Base-by-base conservation (phyloP, 2,113 vertebrate genomes). In the Ictidomys tridecemlineatus region DNA sequence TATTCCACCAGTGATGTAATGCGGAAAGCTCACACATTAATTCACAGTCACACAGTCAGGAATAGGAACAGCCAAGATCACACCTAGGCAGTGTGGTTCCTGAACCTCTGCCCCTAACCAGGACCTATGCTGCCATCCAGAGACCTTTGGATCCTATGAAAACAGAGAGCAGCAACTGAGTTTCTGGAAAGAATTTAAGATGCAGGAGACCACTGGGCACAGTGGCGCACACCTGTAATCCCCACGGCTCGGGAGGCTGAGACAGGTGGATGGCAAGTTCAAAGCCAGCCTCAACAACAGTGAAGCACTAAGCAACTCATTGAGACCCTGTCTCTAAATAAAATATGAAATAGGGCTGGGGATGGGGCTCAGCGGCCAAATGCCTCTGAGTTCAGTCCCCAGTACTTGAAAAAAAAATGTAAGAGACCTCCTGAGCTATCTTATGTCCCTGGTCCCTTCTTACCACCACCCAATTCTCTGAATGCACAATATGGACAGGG, bases 391-490 rank as follows among this genome's bases (percentile, higher is more conserved):
- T 53, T 53, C 13, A 53, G 14, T 53, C 51, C 51, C 13, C 51
- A 53, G 51, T 53, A 53, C 51, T 16, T 14, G 14, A 53, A 53
- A 53, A 53, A 2, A 20, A 6, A 45, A 61, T 0, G 2, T n/a
- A 58, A 42, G 42, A 24, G 89, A 13, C 73, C 17, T 42, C 39
- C 7, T 17, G 24, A n/a, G 58, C 84, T 14, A 2, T 8, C 12
- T 6, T 6, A 0, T 0, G 34, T n/a, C 82, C 94, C 63, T 39
- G 16, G 20, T 0, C 53, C 42, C 34, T 74, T 69, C 99, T 99
- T 97, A 99, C 99, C 99, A 99, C 99, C 96, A 99, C 99, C 99
- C 99, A 99, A 99, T 99, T 99, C 98, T 99, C 99, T 0, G 99
- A 99, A 89, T 99, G 99, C 51, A 99, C 99, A 1, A 99, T 98